Conservation (phyloP, 2,797 vertebrate genomes). For the Gallirallus australis region DNA sequence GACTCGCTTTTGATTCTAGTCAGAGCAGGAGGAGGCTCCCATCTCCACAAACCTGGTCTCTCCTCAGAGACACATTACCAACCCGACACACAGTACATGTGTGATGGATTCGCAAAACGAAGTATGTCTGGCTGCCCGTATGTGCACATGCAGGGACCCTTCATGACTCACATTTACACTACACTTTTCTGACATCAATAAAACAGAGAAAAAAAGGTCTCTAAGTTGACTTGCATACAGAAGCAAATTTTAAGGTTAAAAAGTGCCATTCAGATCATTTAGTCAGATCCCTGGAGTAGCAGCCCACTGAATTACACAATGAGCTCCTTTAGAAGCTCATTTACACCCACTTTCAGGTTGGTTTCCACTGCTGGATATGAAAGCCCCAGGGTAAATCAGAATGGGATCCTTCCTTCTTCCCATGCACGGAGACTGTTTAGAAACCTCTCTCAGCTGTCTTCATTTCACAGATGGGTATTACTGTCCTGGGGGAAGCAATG, state of each 20-base stretch:
- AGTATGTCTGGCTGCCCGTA: accelerated
- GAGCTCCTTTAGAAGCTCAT: neutral
- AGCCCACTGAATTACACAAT: neutral
- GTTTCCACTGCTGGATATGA: constrained; percentile 1
- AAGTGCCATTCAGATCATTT: neutral
- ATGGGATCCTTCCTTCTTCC: neutral
- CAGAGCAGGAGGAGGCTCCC: neutral
- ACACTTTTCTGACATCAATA: neutral
- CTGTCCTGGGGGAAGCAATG: neutral
- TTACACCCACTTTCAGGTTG: neutral
- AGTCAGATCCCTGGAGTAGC: neutral
- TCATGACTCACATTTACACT: neutral
- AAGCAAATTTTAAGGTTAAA: neutral
- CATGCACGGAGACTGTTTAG: neutral
- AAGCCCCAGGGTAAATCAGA: neutral
- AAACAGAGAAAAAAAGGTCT: neutral
- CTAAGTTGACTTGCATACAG: neutral
- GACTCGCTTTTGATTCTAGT: neutral
- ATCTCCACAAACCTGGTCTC: neutral
- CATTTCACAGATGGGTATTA: neutral
- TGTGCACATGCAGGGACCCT: neutral
- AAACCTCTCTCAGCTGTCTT: neutral
- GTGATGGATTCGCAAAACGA: neutral
- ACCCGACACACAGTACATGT: accelerated
- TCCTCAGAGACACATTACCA: neutral